Evolutionary conservation across 1,140 invertebrate genomes (phyloP).

Genomic region (Myzus persicae): DNA sequence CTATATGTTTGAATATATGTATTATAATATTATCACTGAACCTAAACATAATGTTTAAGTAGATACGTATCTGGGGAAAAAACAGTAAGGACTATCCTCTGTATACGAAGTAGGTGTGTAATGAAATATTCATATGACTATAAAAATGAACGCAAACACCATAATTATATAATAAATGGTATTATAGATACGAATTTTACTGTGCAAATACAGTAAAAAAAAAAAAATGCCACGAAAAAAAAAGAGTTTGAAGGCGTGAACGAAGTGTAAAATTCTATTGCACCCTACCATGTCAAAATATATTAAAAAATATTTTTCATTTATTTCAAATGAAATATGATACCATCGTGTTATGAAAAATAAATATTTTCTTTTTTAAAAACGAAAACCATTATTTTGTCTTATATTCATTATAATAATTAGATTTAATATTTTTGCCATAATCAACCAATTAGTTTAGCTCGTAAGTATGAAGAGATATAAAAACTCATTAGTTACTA

Average conservation of each 20-base stretch:
- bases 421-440: neutral
- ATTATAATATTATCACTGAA: neutral
- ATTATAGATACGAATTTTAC: neutral
- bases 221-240: neutral
- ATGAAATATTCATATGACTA: neutral
- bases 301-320: constrained; percentile 28
- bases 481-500: neutral
- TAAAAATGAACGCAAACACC: neutral
- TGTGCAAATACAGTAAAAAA: neutral
- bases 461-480: neutral
- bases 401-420: constrained; percentile 23
- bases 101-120: neutral
- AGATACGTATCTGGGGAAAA: neutral
- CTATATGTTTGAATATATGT: neutral
- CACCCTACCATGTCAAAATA: neutral
- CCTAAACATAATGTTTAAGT: neutral
- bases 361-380: neutral
- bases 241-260: neutral
- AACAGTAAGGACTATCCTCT: neutral
- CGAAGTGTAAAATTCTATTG: neutral
- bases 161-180: constrained; percentile 11
- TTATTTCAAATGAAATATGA: constrained; percentile 18
- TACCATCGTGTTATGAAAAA: neutral
- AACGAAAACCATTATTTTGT: neutral
- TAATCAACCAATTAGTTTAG: neutral